Evolutionary conservation across 2,113 vertebrate species (phyloP), one percentile per base, ranked within the genome.

Genomic region (Arothron firmamentum): DNA sequence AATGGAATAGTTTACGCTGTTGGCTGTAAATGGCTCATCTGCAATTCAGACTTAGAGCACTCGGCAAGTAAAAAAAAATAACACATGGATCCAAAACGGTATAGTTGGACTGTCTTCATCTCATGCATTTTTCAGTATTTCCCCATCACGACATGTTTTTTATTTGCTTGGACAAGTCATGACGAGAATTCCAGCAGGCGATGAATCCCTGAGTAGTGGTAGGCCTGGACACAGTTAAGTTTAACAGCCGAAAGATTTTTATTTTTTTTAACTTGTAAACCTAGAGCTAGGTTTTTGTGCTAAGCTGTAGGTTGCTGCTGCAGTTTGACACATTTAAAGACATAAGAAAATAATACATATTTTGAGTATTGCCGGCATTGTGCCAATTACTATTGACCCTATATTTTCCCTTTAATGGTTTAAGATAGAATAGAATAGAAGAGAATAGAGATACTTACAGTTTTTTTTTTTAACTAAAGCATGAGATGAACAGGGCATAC

Each of bases 1-100:
- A 69, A 77, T 69, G 56, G 59, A 52, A 61, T n/a, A 47, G n/a
- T 47, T 53, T 62, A 31, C 0, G 17, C 47, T 3, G 8, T 23
- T 49, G 25, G 52, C 50, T 70, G 42, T 62, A 69, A 80, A 74
- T 58, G 65, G 52, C 20, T 64, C 65, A 61, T 78, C 63, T 62
- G 69, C 49, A 50, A 51, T 77, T 70, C 55, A 62, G 5, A 65
- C 16, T 10, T 19, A 31, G 70, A 67, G 59, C 67, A 74, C 14
- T 19, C 38, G 38, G 52, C 21, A 62, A 59, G 16, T n/a, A 11
- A 59, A 51, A 12, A 42, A n/a, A 70, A 52, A 28, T 52, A 59
- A 48, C 50, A 51, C 13, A 10, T 34, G 54, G 20, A 65, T 49
- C 8, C 55, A 49, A n/a, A 62, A 68, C 2, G 21, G 14, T 5